These are phyloP conservation scores for Acanthosoma haemorrhoidale DNA, from an alignment of 2,888 invertebrate genomes.

Conservation along the genomic window DNA sequence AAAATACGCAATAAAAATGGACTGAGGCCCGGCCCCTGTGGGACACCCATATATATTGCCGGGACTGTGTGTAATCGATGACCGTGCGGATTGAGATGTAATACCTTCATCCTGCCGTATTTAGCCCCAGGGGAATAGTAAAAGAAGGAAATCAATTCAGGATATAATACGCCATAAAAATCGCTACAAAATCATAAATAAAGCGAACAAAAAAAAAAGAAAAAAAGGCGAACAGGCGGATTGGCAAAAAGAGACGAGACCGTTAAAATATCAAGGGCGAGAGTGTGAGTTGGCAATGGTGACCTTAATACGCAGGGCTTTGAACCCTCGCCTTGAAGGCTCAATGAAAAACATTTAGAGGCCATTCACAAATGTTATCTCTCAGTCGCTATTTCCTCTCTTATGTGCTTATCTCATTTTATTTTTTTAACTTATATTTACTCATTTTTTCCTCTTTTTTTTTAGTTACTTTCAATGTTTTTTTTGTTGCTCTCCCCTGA, in stretches of 20 bases:
- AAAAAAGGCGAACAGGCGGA: neutral
- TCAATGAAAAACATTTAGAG: slow-evolving; percentile 11
- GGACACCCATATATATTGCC: too few relatives aligned
- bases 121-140: neutral
- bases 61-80: too few relatives aligned
- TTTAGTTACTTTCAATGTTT: too few relatives aligned
- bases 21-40: too few relatives aligned
- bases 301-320: neutral
- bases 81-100: too few relatives aligned
- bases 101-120: too few relatives aligned
- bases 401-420: neutral
- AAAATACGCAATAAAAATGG: too few relatives aligned
- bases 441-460: neutral
- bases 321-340: neutral
- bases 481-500: neutral
- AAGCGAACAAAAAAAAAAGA: neutral
- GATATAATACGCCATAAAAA: too few relatives aligned
- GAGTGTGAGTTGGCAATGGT: too few relatives aligned
- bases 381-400: neutral
- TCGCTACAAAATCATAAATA: too few relatives aligned
- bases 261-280: neutral
- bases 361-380: slow-evolving; percentile 22
- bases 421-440: neutral
- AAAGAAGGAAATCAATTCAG: neutral
- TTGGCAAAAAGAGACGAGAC: neutral